Evolutionary conservation across 2,888 invertebrate genomes (phyloP), one percentile per base, ranked within the genome.

Genomic region (Xestia sexstrigata): DNA sequence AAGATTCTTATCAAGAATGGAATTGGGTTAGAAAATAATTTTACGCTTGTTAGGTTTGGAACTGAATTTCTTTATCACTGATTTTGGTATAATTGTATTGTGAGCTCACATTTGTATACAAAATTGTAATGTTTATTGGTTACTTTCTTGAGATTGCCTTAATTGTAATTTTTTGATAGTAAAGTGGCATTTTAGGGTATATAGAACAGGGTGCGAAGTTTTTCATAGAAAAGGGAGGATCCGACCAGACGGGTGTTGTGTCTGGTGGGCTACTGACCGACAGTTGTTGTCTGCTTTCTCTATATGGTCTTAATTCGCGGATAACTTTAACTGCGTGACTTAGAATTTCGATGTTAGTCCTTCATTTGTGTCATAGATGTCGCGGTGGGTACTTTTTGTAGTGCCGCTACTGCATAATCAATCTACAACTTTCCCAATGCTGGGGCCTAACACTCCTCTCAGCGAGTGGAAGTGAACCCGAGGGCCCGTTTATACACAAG

Each of bases 1-100:
- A 13, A 42, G 47, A 60, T 76, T 67, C 15, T 68, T 62, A 78
- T 74, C 74, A 30, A 26, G 42, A 79, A 58, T 35, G 5, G n/a
- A 35, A 79, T 66, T 58, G 23, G 72, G 20, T 65, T 26, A 9
- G 52, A 70, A 70, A 47, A 70, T 70, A 39, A 70, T 63, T 55
- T 63, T n/a, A 26, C 17, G 52, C 17, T 63, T 52, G 23, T 63
- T 35, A 45, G 4, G 15, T 52, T 78, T 17, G 60, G 17, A 39
- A 63, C 17, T 26, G 1, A 13, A 45, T 55, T 78, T 76, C 26
- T 69, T 45, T 30, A 9, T 23, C 13, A n/a, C 66, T 26, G 35
- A 35, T n/a, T 26, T 39, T 26, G 70, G 0, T 0, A 11, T 52
- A 23, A 58, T 60, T 52, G 17, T 62, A 17, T 49, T 47, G 13